phyloP scores from a whole-genome alignment of 2,113 vertebrate genomes.

The Archocentrus centrarchus region DNA sequence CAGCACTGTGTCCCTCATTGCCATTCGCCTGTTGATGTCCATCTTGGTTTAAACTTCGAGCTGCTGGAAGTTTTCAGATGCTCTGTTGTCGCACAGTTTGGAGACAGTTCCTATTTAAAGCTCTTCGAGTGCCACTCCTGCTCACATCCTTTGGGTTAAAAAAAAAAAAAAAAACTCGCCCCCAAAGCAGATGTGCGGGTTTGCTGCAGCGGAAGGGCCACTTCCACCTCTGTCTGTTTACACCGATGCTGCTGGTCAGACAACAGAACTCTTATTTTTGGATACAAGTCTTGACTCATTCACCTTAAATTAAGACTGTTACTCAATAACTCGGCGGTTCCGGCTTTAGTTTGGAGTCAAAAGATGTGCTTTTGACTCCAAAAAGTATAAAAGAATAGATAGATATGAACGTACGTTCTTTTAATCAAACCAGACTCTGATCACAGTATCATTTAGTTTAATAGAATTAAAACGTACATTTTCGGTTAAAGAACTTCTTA shows the following conservation, averaged over 20 bases:
- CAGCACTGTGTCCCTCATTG: slow-evolving; percentile 69
- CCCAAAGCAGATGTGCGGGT: slow-evolving; percentile 78
- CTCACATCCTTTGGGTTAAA: slow-evolving; percentile 65
- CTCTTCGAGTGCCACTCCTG: slow-evolving; percentile 78
- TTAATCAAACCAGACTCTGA: background rate
- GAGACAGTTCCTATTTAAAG: slow-evolving; percentile 81
- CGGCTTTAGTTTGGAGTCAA: slow-evolving; percentile 5
- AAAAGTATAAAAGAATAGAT: background rate
- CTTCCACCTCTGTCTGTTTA: slow-evolving; percentile 77
- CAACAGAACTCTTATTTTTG: slow-evolving; percentile 65
- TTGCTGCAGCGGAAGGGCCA: slow-evolving; percentile 77
- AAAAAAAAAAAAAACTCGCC: slow-evolving; percentile 70
- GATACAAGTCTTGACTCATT: slow-evolving; percentile 49
- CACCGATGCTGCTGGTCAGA: slow-evolving; percentile 60
- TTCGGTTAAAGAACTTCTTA: background rate
- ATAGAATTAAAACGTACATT: background rate
- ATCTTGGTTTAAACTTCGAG: slow-evolving; percentile 58
- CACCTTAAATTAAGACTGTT: slow-evolving; percentile 38
- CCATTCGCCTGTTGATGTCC: slow-evolving; percentile 53
- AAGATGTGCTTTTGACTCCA: background rate
- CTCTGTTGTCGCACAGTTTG: slow-evolving; percentile 70
- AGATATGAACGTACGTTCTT: background rate
- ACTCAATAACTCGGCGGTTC: slow-evolving; percentile 5
- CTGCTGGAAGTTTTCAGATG: slow-evolving; percentile 54
- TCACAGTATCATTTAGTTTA: background rate